A percentile compares a stretch with the other conserved stretches of the same genome.
These are phyloP conservation scores for Anthonomus grandis DNA, from an alignment of 1,140 invertebrate genomes.

Conservation along the genomic window DNA sequence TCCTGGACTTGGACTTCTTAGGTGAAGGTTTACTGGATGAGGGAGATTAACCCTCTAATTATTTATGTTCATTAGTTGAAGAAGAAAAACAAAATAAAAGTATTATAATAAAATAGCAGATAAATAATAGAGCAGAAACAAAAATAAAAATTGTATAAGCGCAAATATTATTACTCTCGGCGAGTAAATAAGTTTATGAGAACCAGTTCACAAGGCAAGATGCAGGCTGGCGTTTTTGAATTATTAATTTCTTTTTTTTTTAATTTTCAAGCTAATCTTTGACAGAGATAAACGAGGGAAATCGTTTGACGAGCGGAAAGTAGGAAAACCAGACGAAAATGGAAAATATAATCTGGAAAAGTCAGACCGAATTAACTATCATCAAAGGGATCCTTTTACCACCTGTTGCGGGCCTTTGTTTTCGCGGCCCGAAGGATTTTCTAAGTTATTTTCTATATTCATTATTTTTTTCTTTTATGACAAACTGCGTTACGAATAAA, in stretches of 20 bases:
- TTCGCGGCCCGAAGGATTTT: constrained; percentile 4
- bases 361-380: constrained; percentile 21
- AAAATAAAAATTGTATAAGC: too few relatives aligned
- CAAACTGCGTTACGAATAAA: too few relatives aligned
- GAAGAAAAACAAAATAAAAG: too few relatives aligned
- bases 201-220: too few relatives aligned
- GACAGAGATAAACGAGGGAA: constrained; percentile 21
- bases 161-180: too few relatives aligned
- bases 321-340: background rate
- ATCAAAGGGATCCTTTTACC: constrained; percentile 20
- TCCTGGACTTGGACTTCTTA: constrained; percentile 34
- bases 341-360: constrained; percentile 24
- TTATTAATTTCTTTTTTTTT: too few relatives aligned
- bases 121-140: too few relatives aligned
- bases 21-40: constrained; percentile 40
- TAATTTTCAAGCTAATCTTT: constrained; percentile 20
- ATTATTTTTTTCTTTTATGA: constrained; percentile 22
- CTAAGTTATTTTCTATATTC: constrained; percentile 5
- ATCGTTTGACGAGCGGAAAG: constrained; percentile 21
- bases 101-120: too few relatives aligned
- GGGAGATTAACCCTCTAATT: too few relatives aligned
- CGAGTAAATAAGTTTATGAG: too few relatives aligned
- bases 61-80: too few relatives aligned
- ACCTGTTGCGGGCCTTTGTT: constrained; percentile 17
- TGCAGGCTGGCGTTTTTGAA: too few relatives aligned